Evolutionary conservation across 2,888 invertebrate genomes (phyloP).

Genomic region (Formica aserva): DNA sequence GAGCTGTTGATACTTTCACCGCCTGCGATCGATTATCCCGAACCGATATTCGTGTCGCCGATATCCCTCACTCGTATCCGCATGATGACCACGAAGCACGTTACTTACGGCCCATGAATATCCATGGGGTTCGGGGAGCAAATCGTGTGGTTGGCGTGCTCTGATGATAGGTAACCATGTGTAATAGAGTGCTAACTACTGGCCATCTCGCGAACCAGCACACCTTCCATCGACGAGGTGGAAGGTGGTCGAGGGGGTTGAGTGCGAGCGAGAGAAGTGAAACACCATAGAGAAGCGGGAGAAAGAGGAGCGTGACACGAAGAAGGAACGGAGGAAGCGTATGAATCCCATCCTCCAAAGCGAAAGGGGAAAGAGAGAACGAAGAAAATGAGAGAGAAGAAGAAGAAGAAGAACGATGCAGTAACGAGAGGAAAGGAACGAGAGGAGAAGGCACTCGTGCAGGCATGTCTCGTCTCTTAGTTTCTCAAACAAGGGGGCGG

Average conservation of each 20-base stretch:
- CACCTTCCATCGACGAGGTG: constrained; percentile 65
- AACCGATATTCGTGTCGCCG: constrained; percentile 59
- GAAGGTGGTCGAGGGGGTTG: constrained; percentile 36
- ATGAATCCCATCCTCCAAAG: constrained; percentile 52
- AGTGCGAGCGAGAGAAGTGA: constrained; percentile 41
- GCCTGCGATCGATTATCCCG: constrained; percentile 71
- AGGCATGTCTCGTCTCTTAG: constrained; percentile 78
- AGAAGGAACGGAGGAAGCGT: constrained; percentile 45
- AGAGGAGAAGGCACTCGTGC: constrained; percentile 67
- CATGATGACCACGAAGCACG: constrained; percentile 64
- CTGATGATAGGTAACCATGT: constrained; percentile 84
- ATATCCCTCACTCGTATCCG: constrained; percentile 47
- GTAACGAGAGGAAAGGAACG: constrained; percentile 52
- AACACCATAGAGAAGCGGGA: constrained; percentile 29
- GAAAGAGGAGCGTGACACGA: constrained; percentile 54
- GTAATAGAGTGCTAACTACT: constrained; percentile 84
- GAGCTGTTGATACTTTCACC: constrained; percentile 26
- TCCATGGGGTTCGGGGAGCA: constrained; percentile 76
- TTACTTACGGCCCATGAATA: constrained; percentile 78
- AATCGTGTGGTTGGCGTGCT: constrained; percentile 79
- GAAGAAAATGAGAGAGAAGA: constrained; percentile 40
- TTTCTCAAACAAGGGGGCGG: constrained; percentile 84
- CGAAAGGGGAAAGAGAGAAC: constrained; percentile 24
- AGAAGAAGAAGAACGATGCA: constrained; percentile 54
- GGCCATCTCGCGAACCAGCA: constrained; percentile 81